Percentiles rank a stretch among this genome's conserved stretches.
phyloP scores from a whole-genome alignment of 2,888 invertebrate species.

The Andrena bicolor region DNA sequence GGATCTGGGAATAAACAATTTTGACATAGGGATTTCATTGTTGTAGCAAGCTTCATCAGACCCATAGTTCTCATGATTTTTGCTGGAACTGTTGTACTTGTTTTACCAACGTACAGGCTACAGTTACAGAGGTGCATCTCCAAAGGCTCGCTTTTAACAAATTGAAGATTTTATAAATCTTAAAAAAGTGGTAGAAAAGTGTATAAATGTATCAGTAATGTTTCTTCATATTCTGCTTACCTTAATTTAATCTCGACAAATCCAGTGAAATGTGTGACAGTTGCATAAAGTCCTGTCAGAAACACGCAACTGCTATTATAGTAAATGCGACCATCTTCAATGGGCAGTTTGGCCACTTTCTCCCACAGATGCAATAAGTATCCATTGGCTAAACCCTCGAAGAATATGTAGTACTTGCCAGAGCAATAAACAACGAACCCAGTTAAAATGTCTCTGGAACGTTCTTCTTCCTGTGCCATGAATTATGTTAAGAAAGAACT shows the following conservation, averaged over 20 bases:
- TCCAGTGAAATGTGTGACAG: slow-evolving; percentile 32
- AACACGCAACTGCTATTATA: slow-evolving; percentile 52
- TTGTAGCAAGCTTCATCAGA: slow-evolving; percentile 40
- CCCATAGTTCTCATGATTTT: slow-evolving; percentile 42
- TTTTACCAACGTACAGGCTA: slow-evolving; percentile 43
- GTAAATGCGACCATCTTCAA: slow-evolving; percentile 20
- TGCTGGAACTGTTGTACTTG: slow-evolving; percentile 8
- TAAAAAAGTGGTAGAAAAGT: neutral
- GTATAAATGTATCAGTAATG: neutral
- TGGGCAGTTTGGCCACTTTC: slow-evolving; percentile 4
- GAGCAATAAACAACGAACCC: slow-evolving; percentile 45
- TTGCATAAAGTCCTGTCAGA: slow-evolving; percentile 42
- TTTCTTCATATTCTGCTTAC: slow-evolving; percentile 10
- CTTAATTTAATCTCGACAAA: slow-evolving; percentile 39
- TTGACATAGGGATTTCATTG: slow-evolving; percentile 50
- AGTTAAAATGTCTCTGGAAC: slow-evolving; percentile 34
- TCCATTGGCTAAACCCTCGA: slow-evolving; percentile 52
- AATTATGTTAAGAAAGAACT: neutral
- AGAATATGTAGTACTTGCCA: slow-evolving; percentile 47
- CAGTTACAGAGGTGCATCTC: slow-evolving; percentile 32
- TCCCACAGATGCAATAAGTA: slow-evolving; percentile 50
- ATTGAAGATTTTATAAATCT: neutral
- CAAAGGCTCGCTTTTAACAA: slow-evolving; percentile 29
- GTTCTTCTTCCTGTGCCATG: neutral
- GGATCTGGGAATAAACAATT: slow-evolving; percentile 39